Evolutionary conservation across 1,140 invertebrate species (phyloP), one percentile per base, ranked within the genome.

Genomic region (Leptopilina boulardi): DNA sequence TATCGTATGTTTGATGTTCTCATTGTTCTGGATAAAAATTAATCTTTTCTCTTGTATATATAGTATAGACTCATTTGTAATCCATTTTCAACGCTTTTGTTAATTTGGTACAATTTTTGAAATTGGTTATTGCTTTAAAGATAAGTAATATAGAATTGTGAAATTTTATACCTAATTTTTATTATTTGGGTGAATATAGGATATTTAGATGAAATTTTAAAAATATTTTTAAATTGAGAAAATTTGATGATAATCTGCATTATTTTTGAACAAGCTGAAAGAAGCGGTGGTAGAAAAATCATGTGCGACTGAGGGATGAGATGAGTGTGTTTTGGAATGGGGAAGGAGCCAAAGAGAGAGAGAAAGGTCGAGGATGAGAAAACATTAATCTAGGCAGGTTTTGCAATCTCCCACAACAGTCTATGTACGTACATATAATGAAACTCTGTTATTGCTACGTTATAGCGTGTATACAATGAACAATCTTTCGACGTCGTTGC

Each of bases 341-440:
- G 26, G 59, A 66, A 66, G 59, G 59, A 30, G 11, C 59, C 23
- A 66, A 66, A 38, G 34, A 38, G 34, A 38, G 13, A 11, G 59
- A n/a, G 59, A 23, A 66, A 66, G 82, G 80, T 81, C 77, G 82
- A 88, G 88, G 79, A 90, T 90, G 89, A 90, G 89, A 90, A 90
- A 90, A 89, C 88, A 91, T 90, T 90, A 91, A 91, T 91, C 90
- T 90, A 90, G 89, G 85, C 88, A 89, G 88, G 89, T 91, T 90
- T 91, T 90, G 90, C 83, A 89, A 89, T 91, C 88, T 91, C 85
- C 85, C 80, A 73, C 80, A 82, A 79, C 83, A 84, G 83, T 85
- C 86, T 88, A 87, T 83, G 79, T 83, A 79, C 81, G 81, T 86
- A 84, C 82, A 84, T 87, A 88, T 89, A 89, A 89, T 87, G 87